Percentiles rank a stretch among this genome's conserved stretches.
Conservation (phyloP, 2,888 invertebrate genomes). For the Drosophila mimetica region DNA sequence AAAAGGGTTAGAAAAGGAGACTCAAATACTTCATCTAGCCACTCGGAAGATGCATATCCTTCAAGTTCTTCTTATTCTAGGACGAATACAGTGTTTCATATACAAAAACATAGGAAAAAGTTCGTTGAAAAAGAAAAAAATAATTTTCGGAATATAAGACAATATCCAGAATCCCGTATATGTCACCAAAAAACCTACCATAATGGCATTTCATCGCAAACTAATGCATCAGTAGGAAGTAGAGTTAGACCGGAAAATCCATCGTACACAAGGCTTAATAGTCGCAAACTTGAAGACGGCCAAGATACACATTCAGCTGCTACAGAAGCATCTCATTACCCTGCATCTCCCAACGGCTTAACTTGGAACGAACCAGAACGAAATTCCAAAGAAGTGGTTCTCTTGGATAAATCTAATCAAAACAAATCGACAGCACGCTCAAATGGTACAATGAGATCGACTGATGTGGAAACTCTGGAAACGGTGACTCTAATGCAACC, state of each 20-base stretch:
- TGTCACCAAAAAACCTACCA: no score
- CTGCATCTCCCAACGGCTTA: neutral
- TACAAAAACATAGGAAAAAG: neutral
- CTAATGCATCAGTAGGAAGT: neutral
- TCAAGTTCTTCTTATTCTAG: neutral
- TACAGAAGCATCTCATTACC: no score
- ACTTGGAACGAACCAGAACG: neutral
- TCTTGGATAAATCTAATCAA: neutral
- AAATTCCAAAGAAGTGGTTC: neutral
- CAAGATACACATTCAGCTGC: neutral
- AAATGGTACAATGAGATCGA: neutral
- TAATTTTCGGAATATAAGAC: neutral
- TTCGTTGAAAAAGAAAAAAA: no score
- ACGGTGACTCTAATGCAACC: constrained; percentile 22
- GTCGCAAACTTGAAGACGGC: neutral
- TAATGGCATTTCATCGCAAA: neutral
- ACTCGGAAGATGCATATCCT: neutral
- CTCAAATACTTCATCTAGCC: neutral
- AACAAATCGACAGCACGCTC: neutral
- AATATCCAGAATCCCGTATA: neutral
- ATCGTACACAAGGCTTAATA: neutral
- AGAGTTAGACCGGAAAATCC: neutral
- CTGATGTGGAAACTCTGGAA: constrained; percentile 4
- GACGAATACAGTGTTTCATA: neutral
- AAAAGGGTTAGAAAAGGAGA: neutral